Evolutionary conservation across 1,140 invertebrate genomes (phyloP).

Genomic region (Ostrea denselamellosa): DNA sequence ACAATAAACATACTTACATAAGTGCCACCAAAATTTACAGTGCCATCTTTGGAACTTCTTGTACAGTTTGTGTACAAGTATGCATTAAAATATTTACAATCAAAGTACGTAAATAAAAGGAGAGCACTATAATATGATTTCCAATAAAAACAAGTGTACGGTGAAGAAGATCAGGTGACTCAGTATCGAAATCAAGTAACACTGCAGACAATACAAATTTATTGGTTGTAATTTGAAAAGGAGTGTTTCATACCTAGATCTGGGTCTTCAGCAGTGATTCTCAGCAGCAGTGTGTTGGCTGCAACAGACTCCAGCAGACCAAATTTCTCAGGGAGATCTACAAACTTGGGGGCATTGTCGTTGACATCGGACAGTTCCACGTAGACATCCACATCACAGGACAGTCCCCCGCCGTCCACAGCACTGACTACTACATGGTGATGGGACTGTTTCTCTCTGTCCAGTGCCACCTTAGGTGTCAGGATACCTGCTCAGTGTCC

Average conservation of each 20-base stretch:
- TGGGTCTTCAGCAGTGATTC: constrained; percentile 78
- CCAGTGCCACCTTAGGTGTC: constrained; percentile 69
- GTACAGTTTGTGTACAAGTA: no score
- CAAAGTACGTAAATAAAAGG: no score
- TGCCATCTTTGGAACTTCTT: no score
- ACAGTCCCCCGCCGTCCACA: constrained; percentile 73
- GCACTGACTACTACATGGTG: constrained; percentile 73
- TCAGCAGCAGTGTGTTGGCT: constrained; percentile 79
- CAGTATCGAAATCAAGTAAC: no score
- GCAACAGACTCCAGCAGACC: constrained; percentile 70
- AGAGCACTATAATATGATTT: no score
- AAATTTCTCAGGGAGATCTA: constrained; percentile 61
- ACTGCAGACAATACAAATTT: background rate
- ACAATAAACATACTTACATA: no score
- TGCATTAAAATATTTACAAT: no score
- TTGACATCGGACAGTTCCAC: constrained; percentile 82
- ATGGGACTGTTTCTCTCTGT: constrained; percentile 70
- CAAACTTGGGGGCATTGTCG: constrained; percentile 82
- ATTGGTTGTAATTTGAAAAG: background rate
- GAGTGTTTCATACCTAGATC: constrained; percentile 74
- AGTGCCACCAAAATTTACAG: no score
- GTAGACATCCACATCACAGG: constrained; percentile 84
- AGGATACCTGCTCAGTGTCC: constrained; percentile 75
- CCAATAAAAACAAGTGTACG: no score
- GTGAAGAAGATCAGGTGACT: no score